Evolutionary conservation across 2,113 vertebrate genomes (phyloP), one percentile per base, ranked within the genome.

Genomic region (Caranx ignobilis): DNA sequence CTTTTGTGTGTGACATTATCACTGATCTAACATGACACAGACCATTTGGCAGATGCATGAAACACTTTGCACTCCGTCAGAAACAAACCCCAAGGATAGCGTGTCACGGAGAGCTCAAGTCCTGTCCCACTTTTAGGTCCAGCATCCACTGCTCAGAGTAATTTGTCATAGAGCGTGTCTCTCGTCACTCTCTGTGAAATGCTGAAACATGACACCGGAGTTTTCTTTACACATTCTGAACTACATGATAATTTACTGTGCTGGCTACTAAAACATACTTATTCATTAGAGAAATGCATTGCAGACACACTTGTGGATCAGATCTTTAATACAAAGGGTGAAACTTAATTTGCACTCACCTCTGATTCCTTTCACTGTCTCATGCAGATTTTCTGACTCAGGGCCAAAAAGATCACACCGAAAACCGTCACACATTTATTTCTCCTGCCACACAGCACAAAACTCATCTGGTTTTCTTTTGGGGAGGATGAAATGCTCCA

Each of bases 401-500:
- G 56, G 34, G 88, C 85, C 82, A 80, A 50, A 67, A 62, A 21
- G 77, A 85, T 76, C 80, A 71, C 73, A 79, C 79, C 10, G 57
- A 79, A 82, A 89, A 89, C 60, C 63, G 62, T 83, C 82, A 77
- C 76, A 80, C 71, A 80, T 87, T 81, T 77, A 78, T 78, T 87
- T 79, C 65, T 79, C n/a, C 86, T 69, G 81, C 84, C 37, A 50
- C 71, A 75, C 47, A 79, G 77, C 86, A 72, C 32, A 87, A 54
- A 87, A 16, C 75, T 86, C 92, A 92, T 91, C 89, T 92, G 91
- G 78, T 89, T 92, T 92, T 75, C 85, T 85, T 92, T 89, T 86
- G 52, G 54, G 77, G 64, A 78, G 87, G 77, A 84, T 86, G 79
- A 91, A 89, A 87, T 83, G 77, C 83, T 93, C 60, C 71, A 81